Percentiles rank a stretch among this genome's conserved stretches.
These are phyloP conservation scores for Laothoe populi DNA, from an alignment of 2,888 invertebrate species.

Conservation along the genomic window DNA sequence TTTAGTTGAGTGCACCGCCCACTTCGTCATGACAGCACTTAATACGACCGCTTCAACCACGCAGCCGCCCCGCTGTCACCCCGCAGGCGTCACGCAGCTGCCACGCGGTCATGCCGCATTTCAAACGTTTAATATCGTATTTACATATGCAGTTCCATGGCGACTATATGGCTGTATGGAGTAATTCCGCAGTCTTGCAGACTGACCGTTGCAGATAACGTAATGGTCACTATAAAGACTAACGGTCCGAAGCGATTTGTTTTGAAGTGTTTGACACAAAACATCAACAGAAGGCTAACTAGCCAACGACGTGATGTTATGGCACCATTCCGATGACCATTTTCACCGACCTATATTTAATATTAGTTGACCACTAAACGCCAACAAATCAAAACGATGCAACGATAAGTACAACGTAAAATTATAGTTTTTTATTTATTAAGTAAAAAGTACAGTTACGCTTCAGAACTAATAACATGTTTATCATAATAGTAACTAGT, in stretches of 20 bases:
- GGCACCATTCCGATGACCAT: background rate
- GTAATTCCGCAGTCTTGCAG: too few relatives aligned
- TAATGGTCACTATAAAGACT: background rate
- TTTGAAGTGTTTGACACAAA: background rate
- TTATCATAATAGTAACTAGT: too few relatives aligned
- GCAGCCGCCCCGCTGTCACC: background rate
- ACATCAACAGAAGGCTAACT: background rate
- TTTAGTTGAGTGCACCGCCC: slow-evolving; percentile 19
- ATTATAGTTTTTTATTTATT: too few relatives aligned
- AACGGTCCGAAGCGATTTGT: background rate
- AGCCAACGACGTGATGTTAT: background rate
- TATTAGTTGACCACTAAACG: background rate
- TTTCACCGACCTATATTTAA: background rate
- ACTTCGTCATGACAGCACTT: background rate
- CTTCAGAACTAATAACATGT: too few relatives aligned
- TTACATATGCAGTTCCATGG: background rate
- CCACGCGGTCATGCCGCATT: background rate
- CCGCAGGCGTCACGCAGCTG: background rate
- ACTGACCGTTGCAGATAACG: too few relatives aligned
- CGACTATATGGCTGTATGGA: background rate
- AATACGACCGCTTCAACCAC: background rate
- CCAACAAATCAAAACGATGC: too few relatives aligned
- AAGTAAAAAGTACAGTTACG: too few relatives aligned
- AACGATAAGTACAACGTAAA: too few relatives aligned
- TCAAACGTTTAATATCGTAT: background rate